Evolutionary conservation across 2,113 vertebrate species (phyloP).

Genomic region (Chelonoidis abingdonii): DNA sequence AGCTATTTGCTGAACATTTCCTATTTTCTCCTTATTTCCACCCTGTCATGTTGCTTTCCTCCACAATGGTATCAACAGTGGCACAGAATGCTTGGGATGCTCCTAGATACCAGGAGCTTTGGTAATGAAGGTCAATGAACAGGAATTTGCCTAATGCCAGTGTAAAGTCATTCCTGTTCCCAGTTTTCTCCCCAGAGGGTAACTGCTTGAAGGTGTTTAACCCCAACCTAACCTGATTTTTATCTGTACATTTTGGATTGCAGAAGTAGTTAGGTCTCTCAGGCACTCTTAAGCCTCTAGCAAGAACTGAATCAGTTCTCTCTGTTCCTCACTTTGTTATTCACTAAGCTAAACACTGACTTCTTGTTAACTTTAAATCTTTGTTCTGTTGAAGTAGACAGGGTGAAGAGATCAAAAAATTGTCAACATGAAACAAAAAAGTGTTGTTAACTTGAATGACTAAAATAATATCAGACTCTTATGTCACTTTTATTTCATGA

Average conservation of each 20-base stretch:
- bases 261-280: background rate
- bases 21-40: background rate
- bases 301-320: background rate
- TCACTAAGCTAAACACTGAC: background rate
- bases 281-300: background rate
- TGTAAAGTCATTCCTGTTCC: background rate
- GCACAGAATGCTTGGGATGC: background rate
- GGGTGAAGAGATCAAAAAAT: background rate
- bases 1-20: background rate
- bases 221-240: background rate
- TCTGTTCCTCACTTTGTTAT: background rate
- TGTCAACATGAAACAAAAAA: background rate
- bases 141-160: background rate
- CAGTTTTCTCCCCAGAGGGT: background rate
- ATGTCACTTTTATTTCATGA: background rate
- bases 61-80: background rate
- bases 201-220: background rate
- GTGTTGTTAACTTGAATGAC: background rate
- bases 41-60: background rate
- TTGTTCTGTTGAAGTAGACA: background rate
- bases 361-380: background rate
- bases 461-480: background rate
- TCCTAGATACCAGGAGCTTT: background rate
- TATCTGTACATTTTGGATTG: background rate
- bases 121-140: slow-evolving; percentile 12